Evolutionary conservation across 2,113 vertebrate genomes (phyloP).

Genomic region (Tyto alba): DNA sequence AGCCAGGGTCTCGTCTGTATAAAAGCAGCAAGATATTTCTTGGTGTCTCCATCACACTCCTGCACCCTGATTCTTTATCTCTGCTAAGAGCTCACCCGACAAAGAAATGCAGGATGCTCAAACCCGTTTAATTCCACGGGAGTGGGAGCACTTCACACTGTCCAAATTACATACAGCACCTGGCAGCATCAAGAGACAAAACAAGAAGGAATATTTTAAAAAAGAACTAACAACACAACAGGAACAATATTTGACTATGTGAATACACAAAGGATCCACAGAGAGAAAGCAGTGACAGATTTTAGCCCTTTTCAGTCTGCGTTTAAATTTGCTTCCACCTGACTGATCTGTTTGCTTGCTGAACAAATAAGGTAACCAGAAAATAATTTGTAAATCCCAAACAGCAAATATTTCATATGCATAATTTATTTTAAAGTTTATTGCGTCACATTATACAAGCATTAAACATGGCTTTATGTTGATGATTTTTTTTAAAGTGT

Average conservation of each 20-base stretch:
- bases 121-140: background rate
- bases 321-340: background rate
- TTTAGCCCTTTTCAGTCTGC: background rate
- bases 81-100: background rate
- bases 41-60: background rate
- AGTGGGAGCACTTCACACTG: background rate
- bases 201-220: background rate
- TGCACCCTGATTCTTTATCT: background rate
- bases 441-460: constrained; percentile 79
- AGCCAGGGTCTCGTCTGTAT: background rate
- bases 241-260: background rate
- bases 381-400: constrained; percentile 35
- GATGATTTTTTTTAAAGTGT: constrained; percentile 67
- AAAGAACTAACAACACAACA: background rate
- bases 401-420: constrained; percentile 67
- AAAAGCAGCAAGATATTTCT: background rate
- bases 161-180: background rate
- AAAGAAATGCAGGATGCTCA: background rate
- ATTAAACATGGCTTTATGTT: constrained; percentile 79
- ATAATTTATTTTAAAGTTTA: constrained; percentile 81
- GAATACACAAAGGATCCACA: background rate
- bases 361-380: background rate
- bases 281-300: background rate
- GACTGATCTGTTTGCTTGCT: background rate
- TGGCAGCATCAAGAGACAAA: background rate